phyloP scores from a whole-genome alignment of 2,888 invertebrate genomes.

The Hemicrepidius hirtus region DNA sequence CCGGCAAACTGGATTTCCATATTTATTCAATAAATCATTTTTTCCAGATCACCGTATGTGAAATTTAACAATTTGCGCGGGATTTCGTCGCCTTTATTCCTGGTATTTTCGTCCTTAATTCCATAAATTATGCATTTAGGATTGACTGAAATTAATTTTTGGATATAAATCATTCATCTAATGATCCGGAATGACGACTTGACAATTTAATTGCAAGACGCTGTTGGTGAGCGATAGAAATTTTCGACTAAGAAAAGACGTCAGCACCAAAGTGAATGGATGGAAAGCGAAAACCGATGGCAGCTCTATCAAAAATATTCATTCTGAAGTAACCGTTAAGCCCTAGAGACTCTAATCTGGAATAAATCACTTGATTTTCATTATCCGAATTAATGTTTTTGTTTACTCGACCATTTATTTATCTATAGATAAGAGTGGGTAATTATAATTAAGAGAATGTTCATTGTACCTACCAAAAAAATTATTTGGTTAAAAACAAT shows the following conservation, averaged over 20 bases:
- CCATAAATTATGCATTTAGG: constrained; percentile 33
- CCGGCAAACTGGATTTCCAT: constrained; percentile 26
- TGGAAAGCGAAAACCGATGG: constrained; percentile 10
- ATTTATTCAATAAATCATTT: constrained; percentile 30
- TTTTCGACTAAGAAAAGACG: constrained; percentile 33
- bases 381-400: background rate
- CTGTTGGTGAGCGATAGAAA: constrained; percentile 30
- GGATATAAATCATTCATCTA: constrained; percentile 35
- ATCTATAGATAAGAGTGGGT: no score
- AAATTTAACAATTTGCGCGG: background rate
- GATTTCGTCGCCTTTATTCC: background rate
- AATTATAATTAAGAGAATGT: no score
- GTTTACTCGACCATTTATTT: background rate
- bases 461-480: no score
- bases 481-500: no score
- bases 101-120: background rate
- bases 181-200: constrained; percentile 30
- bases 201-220: constrained; percentile 36
- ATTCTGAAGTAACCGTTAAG: constrained; percentile 7
- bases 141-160: constrained; percentile 29
- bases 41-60: constrained; percentile 12
- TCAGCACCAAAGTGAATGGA: constrained; percentile 23
- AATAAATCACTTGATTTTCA: background rate
- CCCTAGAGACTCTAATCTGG: background rate
- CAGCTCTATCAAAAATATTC: constrained; percentile 25